Conservation (phyloP, 92 coral and sea anemone species). For the Pocillopora meandrina region DNA sequence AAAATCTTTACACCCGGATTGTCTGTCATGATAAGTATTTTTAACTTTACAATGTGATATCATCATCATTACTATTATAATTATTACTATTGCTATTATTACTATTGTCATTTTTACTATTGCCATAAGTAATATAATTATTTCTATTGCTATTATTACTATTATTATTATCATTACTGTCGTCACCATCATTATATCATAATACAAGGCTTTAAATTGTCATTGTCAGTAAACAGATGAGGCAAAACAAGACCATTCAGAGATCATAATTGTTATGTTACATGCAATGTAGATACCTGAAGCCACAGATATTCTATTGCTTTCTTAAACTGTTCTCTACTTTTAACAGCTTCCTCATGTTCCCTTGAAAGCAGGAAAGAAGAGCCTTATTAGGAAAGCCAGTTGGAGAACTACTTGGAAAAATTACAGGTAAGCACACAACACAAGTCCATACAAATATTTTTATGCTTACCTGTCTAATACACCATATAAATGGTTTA, state of each 20-base stretch:
- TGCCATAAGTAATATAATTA: too few relatives aligned
- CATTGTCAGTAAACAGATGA: too few relatives aligned
- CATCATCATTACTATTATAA: too few relatives aligned
- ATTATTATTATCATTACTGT: too few relatives aligned
- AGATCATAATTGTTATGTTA: not conserved
- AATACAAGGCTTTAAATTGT: too few relatives aligned
- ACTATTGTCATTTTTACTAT: too few relatives aligned
- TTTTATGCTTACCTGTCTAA: slow-evolving; percentile 52
- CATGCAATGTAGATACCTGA: not conserved
- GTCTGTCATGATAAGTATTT: not conserved
- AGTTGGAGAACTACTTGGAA: not conserved
- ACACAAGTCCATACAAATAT: not conserved
- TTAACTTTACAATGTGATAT: not conserved
- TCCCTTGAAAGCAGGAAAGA: slow-evolving; percentile 16
- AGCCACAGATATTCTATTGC: slow-evolving; percentile 58
- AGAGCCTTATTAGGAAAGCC: not conserved
- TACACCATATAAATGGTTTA: slow-evolving; percentile 51
- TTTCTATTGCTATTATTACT: too few relatives aligned
- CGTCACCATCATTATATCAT: too few relatives aligned
- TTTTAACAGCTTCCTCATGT: slow-evolving; percentile 44
- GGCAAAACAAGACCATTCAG: too few relatives aligned
- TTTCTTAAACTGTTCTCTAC: slow-evolving; percentile 39
- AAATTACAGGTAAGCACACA: too few relatives aligned
- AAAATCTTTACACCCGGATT: not conserved
- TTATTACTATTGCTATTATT: too few relatives aligned